Base-by-base conservation (phyloP, 2,888 invertebrate species). In the Didymodactylos carnosus region DNA sequence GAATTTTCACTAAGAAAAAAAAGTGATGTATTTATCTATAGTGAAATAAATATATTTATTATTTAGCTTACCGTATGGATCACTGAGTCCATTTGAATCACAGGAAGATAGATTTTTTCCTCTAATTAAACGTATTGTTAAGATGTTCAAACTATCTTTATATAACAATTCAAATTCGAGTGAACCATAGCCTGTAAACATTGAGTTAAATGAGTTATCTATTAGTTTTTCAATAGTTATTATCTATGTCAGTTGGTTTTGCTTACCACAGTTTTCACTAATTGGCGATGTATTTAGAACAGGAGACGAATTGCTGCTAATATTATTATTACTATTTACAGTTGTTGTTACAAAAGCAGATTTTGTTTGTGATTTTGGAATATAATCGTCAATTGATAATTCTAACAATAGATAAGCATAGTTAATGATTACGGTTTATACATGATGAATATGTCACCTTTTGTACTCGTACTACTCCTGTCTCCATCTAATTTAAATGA, bases 31-130 rank as follows among this genome's bases (percentile, higher is more conserved):
- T n/a, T n/a, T n/a, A n/a, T n/a, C n/a, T n/a, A n/a, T n/a, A n/a
- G n/a, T n/a, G n/a, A n/a, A n/a, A n/a, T n/a, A n/a, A n/a, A n/a
- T n/a, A n/a, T n/a, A n/a, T n/a, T n/a, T n/a, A n/a, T n/a, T n/a
- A n/a, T n/a, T n/a, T n/a, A n/a, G n/a, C 77, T 86, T 86, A 25
- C 85, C 85, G 82, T 91, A 94, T 0, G 94, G 92, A 85, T 94
- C 94, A 0, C 93, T 89, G 46, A 93, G 85, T 0, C 93, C 93
- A 77, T 90, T 89, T 81, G 90, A 89, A 80, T 87, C 87, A 49
- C 23, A 49, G 10, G 49, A 49, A 25, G 23, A 25, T 25, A 49
- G 49, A 25, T 25, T 49, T 49, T 25, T 7, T 49, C 23, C 49
- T 3, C 49, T 23, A 25, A 49, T 13, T 49, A 49, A 49, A 13